Evolutionary conservation across 2,113 vertebrate species (phyloP), one percentile per base, ranked within the genome.

Genomic region (Butorides virescens): DNA sequence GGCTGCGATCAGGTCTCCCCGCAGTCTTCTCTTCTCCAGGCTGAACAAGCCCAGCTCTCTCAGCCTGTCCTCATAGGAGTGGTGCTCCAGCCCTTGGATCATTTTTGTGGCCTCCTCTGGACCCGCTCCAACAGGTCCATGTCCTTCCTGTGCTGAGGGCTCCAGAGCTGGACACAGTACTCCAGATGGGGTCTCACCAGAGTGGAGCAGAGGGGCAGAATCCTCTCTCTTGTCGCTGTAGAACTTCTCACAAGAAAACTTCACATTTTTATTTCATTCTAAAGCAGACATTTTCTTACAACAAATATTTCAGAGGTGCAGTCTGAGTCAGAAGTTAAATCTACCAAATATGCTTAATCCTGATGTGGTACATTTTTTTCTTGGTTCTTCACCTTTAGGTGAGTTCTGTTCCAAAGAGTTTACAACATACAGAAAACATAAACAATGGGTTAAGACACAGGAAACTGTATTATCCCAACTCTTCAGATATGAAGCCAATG

Each of bases 321-420:
- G 19, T 65, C n/a, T 70, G 49, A 32, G 15, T 42, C n/a, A 67
- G 61, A 89, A 81, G 32, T 92, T 30, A 84, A 16, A 75, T 34
- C 27, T 71, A 78, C 9, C 17, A 47, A 89, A 63, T 22, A 68
- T 9, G 9, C 11, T 49, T 47, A 84, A 52, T 19, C 29, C 36
- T 37, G 46, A 67, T 2, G 12, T 19, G 13, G 26, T 12, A 39
- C 21, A 0, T 0, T 22, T 83, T 72, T 59, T 34, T 26, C 34
- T 44, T 85, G 15, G 9, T 39, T 75, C 34, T 90, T 84, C 53
- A 79, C 27, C 11, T 52, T 75, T 56, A 50, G 39, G 9, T 37
- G 16, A 52, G 44, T 39, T 66, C 32, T 73, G 27, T n/a, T 47
- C n/a, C 4, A 1, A 59, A 82, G 36, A 76, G 6, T 80, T 50